A percentile compares a stretch with the other conserved stretches of the same genome.
Conservation (phyloP, 1,140 invertebrate genomes). For the Diachasmimorpha longicaudata region DNA sequence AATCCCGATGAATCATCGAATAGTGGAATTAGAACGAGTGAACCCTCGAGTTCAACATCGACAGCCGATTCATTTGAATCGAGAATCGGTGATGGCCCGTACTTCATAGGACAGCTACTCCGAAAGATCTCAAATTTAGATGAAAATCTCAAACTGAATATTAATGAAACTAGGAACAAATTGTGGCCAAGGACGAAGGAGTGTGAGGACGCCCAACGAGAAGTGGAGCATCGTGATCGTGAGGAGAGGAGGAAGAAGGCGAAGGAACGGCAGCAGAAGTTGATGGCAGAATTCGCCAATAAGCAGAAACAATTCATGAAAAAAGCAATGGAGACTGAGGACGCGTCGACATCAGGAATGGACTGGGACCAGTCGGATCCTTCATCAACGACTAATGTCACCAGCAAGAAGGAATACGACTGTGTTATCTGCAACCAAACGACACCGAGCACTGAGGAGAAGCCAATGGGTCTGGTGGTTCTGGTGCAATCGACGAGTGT, state of each 20-base stretch:
- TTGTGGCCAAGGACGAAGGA: conserved; percentile 82
- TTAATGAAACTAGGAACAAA: conserved; percentile 71
- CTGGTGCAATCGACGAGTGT: conserved; percentile 86
- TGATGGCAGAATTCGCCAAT: conserved; percentile 92
- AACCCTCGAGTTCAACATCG: conserved; percentile 16
- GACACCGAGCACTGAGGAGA: conserved; percentile 80
- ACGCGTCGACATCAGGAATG: conserved; percentile 66
- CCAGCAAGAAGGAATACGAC: conserved; percentile 74
- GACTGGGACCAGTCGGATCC: conserved; percentile 67
- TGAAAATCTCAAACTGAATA: conserved; percentile 69
- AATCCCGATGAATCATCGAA: conserved; percentile 60
- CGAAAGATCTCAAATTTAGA: conserved; percentile 76
- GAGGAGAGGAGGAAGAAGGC: conserved; percentile 83
- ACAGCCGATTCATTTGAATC: conserved; percentile 49
- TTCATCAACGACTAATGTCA: not conserved
- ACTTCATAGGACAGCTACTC: conserved; percentile 81
- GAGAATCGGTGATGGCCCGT: conserved; percentile 85
- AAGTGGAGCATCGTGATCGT: conserved; percentile 75
- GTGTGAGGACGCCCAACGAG: conserved; percentile 75
- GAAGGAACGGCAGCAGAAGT: conserved; percentile 85
- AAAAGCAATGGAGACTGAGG: conserved; percentile 75
- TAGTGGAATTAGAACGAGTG: conserved; percentile 42
- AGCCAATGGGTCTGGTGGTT: conserved; percentile 90
- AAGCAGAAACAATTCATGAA: conserved; percentile 93
- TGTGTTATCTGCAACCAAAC: conserved; percentile 96